Base-by-base conservation (phyloP, 2,888 invertebrate genomes). In the Hirtodrosophila trivittata region DNA sequence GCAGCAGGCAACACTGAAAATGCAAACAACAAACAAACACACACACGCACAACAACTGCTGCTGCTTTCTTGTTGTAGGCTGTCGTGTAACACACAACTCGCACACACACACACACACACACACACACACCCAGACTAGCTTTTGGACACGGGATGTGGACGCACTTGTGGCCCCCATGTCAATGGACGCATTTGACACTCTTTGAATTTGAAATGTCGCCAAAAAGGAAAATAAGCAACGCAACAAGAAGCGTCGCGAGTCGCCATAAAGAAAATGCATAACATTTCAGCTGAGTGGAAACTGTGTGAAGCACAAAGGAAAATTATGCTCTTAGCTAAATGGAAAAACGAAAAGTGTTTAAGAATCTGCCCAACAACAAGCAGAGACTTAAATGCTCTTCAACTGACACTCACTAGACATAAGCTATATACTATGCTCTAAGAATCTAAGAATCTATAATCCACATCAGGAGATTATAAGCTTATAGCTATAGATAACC, bases 151-250 rank as follows among this genome's bases (percentile, higher is more conserved):
- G 58, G 42, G 42, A 46, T 64, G 47, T 46, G 58, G 50, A 55
- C 78, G 65, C 80, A 80, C 76, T 77, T 80, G 66, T 64, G 75
- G 71, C 75, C 80, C 62, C 74, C 77, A 78, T 81, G 80, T 81
- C 85, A 81, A 85, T 81, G 83, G 63, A 72, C 80, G 78, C 71
- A 51, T 80, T 82, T 81, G 80, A 72, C 80, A 76, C 75, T 76
- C 60, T 70, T 66, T 51, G 70, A 71, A 84, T 80, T 80, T 72
- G 63, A 85, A 82, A 67, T 75, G 78, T 70, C 80, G 80, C 85
- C 80, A 82, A 81, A 84, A 67, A 54, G 52, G 58, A 21, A 77
- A 73, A 71, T 55, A 67, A 62, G 62, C 57, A 54, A 52, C 54
- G 33, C 58, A 41, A 41, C 32, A 26, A 13, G 25, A 35, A 25